Conservation (phyloP, 2,888 invertebrate species). For the Fabriciana adippe region DNA sequence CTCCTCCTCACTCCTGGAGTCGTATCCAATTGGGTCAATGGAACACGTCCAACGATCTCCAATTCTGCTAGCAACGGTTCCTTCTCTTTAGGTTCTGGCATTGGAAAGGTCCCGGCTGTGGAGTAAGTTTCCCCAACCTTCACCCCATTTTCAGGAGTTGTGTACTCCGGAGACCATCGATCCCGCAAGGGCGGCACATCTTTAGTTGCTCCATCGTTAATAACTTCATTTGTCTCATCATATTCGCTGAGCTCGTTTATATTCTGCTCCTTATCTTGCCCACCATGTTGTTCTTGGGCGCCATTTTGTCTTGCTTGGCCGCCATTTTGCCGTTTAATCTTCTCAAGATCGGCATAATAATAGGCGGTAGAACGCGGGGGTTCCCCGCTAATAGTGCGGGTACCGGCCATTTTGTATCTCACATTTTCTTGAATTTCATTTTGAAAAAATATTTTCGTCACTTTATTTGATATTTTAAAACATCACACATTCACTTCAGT, state of each 20-base stretch:
- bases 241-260: slow-evolving; percentile 77
- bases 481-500: background rate
- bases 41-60: slow-evolving; percentile 67
- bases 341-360: slow-evolving; percentile 82
- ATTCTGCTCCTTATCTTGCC: slow-evolving; percentile 52
- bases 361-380: slow-evolving; percentile 83
- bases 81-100: slow-evolving; percentile 75
- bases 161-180: slow-evolving; percentile 62
- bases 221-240: slow-evolving; percentile 61
- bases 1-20: slow-evolving; percentile 75
- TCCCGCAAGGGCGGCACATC: slow-evolving; percentile 68
- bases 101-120: slow-evolving; percentile 76
- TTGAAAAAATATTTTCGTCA: background rate
- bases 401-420: slow-evolving; percentile 53
- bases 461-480: slow-evolving; percentile 5
- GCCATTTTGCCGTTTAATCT: slow-evolving; percentile 70
- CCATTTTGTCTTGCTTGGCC: slow-evolving; percentile 43
- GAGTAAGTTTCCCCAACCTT: slow-evolving; percentile 70
- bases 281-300: slow-evolving; percentile 4
- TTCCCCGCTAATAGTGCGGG: slow-evolving; percentile 72
- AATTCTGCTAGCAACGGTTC: slow-evolving; percentile 70
- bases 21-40: slow-evolving; percentile 64
- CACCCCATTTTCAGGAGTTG: slow-evolving; percentile 59
- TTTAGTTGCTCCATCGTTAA: slow-evolving; percentile 61
- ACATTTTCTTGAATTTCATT: slow-evolving; percentile 38